Conservation (phyloP, 2,888 invertebrate species). For the Tuberolachnus salignus region DNA sequence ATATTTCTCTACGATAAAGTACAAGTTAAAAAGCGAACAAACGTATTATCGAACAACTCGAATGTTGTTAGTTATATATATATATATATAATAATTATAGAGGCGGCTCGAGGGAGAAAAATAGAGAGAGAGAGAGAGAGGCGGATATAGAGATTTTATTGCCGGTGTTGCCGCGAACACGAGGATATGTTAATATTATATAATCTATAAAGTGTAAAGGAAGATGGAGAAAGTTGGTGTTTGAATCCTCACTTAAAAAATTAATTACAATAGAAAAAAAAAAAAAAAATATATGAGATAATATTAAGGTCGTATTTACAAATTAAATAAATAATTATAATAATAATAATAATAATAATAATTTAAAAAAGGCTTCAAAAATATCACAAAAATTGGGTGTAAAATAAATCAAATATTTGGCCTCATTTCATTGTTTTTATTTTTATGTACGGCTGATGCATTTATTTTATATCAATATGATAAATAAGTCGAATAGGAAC, state of each 20-base stretch:
- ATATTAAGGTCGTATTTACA: conserved; percentile 39
- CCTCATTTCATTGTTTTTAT: conserved; percentile 24
- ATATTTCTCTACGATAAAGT: conserved; percentile 51
- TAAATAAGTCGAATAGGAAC: conserved; percentile 52
- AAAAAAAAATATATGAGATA: conserved; percentile 42
- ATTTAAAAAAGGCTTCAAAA: conserved; percentile 45
- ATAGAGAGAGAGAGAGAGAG: too few relatives aligned
- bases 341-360: conserved; percentile 11
- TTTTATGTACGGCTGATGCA: conserved; percentile 8
- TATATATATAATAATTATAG: not conserved
- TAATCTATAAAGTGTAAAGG: conserved; percentile 23
- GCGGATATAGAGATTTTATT: conserved; percentile 7
- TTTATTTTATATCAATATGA: not conserved
- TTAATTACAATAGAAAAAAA: conserved; percentile 26
- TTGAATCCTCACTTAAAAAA: conserved; percentile 39
- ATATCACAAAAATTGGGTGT: conserved; percentile 53
- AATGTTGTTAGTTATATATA: conserved; percentile 30
- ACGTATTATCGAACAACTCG: conserved; percentile 41
- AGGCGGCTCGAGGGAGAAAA: conserved; percentile 24
- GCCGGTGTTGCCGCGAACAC: not conserved
- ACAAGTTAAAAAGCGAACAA: conserved; percentile 46
- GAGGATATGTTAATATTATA: conserved; percentile 48
- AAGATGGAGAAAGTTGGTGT: conserved; percentile 43
- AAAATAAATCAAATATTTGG: conserved; percentile 48
- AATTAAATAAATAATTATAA: conserved; percentile 34